Base-by-base conservation (phyloP, 2,113 vertebrate species). In the Phrynocephalus versicolor region DNA sequence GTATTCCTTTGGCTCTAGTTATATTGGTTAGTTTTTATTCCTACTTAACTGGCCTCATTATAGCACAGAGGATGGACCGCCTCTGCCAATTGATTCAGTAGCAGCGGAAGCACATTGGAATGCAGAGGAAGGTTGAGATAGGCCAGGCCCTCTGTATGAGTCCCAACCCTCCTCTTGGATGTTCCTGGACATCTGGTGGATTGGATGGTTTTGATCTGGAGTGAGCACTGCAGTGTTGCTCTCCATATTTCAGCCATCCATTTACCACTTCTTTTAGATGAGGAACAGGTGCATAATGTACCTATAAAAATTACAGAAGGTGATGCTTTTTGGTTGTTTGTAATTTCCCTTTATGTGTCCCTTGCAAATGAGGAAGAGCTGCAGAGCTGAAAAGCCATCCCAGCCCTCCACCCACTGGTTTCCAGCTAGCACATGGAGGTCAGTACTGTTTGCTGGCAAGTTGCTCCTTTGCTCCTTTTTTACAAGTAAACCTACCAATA, bases 211-310 rank as follows among this genome's bases (percentile, higher is more conserved):
- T 1, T 0, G 69, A 27, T 74, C 82, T 80, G 23, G 75, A 87
- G 18, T 45, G 23, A 27, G 5, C 23, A 0, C 76, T 0, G 0
- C 10, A 2, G 0, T 75, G 67, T 70, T 80, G 55, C 71, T 88
- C 71, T 6, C 35, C 62, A 76, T 33, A 51, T 64, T 86, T 65
- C 79, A 35, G 19, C 77, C 88, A 83, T 79, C 85, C 13, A 2
- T 87, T 88, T 88, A 64, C 58, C 39, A 18, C 67, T 84, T 85
- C 85, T 37, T n/a, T 75, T 88, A 82, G 82, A 85, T 3, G 4
- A 89, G 71, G 60, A 64, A 85, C 80, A 91, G 91, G 92, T 90
- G 83, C 84, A 91, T 69, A 85, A 85, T 75, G 18, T 78, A 79
- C 70, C 86, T 88, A 25, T 79, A 85, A 92, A 84, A 89, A 33